A percentile compares a stretch with the other conserved stretches of the same genome.
phyloP scores from a whole-genome alignment of 2,113 vertebrate species.

The Henicopernis longicauda region DNA sequence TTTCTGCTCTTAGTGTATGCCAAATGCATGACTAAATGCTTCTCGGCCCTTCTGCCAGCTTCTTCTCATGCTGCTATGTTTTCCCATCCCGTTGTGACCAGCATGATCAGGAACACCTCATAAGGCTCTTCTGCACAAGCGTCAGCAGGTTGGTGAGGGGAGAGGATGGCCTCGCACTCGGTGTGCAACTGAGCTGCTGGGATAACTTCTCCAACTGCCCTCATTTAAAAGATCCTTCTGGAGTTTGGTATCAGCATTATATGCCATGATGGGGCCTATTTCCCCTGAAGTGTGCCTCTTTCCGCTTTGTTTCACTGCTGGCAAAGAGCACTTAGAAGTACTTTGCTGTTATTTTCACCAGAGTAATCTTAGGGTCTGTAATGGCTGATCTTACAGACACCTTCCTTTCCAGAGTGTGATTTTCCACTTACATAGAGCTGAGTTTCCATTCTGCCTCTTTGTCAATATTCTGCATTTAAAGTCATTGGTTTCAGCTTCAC shows the following conservation, averaged over 20 bases:
- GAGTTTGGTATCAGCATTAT: not conserved
- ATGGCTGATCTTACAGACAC: not conserved
- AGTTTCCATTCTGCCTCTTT: not conserved
- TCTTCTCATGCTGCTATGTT: not conserved
- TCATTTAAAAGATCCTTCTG: not conserved
- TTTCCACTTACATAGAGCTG: not conserved
- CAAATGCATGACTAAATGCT: not conserved
- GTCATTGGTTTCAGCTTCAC: not conserved
- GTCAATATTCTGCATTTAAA: conserved; percentile 27
- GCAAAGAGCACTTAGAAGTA: not conserved
- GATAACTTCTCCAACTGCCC: not conserved
- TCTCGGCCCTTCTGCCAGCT: not conserved
- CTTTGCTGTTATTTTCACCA: conserved; percentile 3
- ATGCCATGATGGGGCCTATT: not conserved
- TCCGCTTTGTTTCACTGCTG: not conserved
- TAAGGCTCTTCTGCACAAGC: not conserved
- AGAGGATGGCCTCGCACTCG: not conserved
- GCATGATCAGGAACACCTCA: not conserved
- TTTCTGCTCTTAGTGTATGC: not conserved
- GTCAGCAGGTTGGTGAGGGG: not conserved
- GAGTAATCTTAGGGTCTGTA: not conserved
- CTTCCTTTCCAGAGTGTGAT: not conserved
- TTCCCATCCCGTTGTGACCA: not conserved
- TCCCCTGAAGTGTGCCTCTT: not conserved
- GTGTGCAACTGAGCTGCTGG: not conserved